Percentiles rank a stretch among this genome's conserved stretches.
Conservation (phyloP, 2,113 vertebrate species). For the Nyctibius bracteatus region DNA sequence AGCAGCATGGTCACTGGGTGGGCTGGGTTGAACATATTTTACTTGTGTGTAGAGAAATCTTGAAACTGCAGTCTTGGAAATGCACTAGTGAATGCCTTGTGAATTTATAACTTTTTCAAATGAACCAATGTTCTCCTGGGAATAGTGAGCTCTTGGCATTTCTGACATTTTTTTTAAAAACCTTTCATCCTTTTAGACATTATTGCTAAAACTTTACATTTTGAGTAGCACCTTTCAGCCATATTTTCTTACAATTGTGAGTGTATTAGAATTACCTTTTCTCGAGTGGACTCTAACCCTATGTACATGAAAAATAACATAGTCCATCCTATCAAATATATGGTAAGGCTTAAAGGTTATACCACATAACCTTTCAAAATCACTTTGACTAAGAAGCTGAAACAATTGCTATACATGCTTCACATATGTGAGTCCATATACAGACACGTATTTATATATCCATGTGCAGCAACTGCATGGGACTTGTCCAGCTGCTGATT, state of each 20-base stretch:
- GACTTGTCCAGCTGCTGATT: not conserved
- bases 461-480: not conserved
- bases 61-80: not conserved
- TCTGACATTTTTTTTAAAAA: not conserved
- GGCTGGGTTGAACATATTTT: not conserved
- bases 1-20: not conserved
- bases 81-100: not conserved
- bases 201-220: not conserved
- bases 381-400: not conserved
- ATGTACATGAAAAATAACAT: not conserved
- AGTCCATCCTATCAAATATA: not conserved
- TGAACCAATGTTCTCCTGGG: not conserved
- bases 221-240: not conserved
- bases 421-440: not conserved
- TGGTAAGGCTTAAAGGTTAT: not conserved
- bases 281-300: not conserved
- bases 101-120: not conserved
- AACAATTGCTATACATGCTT: rapidly evolving
- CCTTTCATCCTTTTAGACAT: not conserved
- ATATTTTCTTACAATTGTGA: not conserved
- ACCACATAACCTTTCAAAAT: not conserved
- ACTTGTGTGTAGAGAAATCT: not conserved
- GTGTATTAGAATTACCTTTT: not conserved
- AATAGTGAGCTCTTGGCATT: not conserved
- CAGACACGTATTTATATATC: not conserved